Conservation (phyloP, 2,888 invertebrate species). For the Mythimna loreyi region DNA sequence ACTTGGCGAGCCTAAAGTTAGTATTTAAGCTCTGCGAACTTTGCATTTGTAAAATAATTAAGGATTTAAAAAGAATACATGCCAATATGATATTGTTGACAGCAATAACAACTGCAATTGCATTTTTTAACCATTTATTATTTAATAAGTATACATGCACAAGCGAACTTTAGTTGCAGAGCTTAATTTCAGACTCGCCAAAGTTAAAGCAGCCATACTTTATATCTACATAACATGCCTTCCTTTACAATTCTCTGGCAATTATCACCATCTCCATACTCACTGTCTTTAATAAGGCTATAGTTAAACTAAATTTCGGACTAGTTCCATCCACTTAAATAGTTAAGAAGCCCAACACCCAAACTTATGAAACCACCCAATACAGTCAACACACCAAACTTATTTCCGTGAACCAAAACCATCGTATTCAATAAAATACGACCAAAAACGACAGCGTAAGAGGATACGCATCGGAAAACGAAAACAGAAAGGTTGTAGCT, state of each 20-base stretch:
- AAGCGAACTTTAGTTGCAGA: too few relatives aligned
- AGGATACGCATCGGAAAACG: constrained; percentile 48
- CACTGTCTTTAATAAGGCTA: background rate
- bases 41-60: too few relatives aligned
- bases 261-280: background rate
- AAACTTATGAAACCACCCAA: background rate
- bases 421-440: constrained; percentile 38
- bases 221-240: too few relatives aligned
- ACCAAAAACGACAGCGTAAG: constrained; percentile 50
- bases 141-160: too few relatives aligned
- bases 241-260: background rate
- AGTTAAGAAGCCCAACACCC: constrained; percentile 1
- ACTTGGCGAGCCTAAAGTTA: too few relatives aligned
- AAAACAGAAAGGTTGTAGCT: constrained; percentile 54
- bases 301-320: background rate
- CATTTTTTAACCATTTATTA: too few relatives aligned
- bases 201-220: too few relatives aligned
- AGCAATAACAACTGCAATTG: too few relatives aligned
- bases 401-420: constrained; percentile 44
- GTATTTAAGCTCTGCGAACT: too few relatives aligned
- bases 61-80: too few relatives aligned
- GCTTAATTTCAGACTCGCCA: too few relatives aligned
- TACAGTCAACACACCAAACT: constrained; percentile 5
- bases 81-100: too few relatives aligned
- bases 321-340: constrained; percentile 2